phyloP scores from a whole-genome alignment of 2,888 invertebrate species.

The Dione juno region DNA sequence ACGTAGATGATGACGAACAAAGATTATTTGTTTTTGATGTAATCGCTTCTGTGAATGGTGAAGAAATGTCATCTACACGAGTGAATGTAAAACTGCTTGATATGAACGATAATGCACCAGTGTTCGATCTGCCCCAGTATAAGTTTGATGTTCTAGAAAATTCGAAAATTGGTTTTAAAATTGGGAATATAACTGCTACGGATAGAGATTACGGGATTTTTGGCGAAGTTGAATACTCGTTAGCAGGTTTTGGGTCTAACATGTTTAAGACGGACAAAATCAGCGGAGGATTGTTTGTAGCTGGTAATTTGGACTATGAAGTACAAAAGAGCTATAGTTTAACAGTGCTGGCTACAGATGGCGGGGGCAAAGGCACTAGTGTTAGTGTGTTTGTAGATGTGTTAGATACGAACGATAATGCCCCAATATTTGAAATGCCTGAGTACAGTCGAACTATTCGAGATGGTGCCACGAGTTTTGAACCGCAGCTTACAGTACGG shows the following conservation, averaged over 20 bases:
- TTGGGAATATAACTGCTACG: conserved; percentile 86
- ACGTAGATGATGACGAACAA: conserved; percentile 84
- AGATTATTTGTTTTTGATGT: conserved; percentile 87
- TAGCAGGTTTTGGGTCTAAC: conserved; percentile 91
- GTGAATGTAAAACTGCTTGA: conserved; percentile 87
- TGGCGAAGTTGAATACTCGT: conserved; percentile 87
- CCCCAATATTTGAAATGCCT: conserved; percentile 86
- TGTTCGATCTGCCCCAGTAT: conserved; percentile 86
- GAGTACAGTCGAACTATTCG: conserved; percentile 90
- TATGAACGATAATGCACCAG: conserved; percentile 91
- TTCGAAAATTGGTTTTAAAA: conserved; percentile 83
- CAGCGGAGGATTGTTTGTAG: conserved; percentile 87
- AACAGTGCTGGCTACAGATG: conserved; percentile 91
- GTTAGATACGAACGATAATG: conserved; percentile 90
- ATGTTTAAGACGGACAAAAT: conserved; percentile 87
- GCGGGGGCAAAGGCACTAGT: conserved; percentile 88
- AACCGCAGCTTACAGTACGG: conserved; percentile 90
- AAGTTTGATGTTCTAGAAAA: conserved; percentile 87
- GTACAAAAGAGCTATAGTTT: conserved; percentile 90
- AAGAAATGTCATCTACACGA: conserved; percentile 83
- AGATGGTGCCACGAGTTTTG: conserved; percentile 89
- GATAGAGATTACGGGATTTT: conserved; percentile 89
- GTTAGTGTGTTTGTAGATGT: conserved; percentile 88
- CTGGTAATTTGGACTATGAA: conserved; percentile 89
- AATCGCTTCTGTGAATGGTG: conserved; percentile 81